Percentiles rank a stretch among this genome's conserved stretches.
Conservation (phyloP, 92 coral and sea anemone genomes). For the Epizoanthus fatuus region DNA sequence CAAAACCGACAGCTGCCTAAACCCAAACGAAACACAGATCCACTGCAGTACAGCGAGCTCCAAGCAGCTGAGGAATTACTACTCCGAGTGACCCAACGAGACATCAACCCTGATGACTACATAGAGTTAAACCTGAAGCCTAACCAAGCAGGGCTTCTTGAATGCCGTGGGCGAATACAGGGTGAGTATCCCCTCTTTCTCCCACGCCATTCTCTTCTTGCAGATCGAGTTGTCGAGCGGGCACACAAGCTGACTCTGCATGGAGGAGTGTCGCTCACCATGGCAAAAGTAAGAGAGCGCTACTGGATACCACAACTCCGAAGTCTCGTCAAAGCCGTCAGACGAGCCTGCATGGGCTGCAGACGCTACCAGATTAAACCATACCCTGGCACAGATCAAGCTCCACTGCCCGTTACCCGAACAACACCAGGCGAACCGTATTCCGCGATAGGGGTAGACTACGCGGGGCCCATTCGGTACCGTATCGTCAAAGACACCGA, state of each 20-base stretch:
- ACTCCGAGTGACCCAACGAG: no score
- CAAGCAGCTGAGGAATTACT: constrained; percentile 12
- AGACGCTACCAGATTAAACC: background rate
- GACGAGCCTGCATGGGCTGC: no score
- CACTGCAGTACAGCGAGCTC: background rate
- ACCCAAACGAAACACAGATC: background rate
- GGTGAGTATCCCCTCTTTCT: no score
- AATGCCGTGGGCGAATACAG: no score
- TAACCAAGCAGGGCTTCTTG: no score
- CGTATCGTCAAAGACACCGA: no score
- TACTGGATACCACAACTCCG: constrained; percentile 7
- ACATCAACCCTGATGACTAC: no score
- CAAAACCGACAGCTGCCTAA: no score
- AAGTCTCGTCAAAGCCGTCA: background rate
- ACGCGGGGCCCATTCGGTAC: no score
- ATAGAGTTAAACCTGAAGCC: no score
- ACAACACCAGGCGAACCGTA: background rate
- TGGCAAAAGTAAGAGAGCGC: background rate
- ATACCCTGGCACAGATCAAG: background rate
- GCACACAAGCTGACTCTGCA: constrained; percentile 17
- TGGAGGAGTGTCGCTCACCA: background rate
- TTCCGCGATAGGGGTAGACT: background rate
- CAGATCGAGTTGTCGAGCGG: background rate
- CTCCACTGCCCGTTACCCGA: background rate
- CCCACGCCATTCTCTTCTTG: no score